A percentile compares a stretch with the other conserved stretches of the same genome.
phyloP scores from a whole-genome alignment of 2,113 vertebrate genomes.

The Melanerpes formicivorus region DNA sequence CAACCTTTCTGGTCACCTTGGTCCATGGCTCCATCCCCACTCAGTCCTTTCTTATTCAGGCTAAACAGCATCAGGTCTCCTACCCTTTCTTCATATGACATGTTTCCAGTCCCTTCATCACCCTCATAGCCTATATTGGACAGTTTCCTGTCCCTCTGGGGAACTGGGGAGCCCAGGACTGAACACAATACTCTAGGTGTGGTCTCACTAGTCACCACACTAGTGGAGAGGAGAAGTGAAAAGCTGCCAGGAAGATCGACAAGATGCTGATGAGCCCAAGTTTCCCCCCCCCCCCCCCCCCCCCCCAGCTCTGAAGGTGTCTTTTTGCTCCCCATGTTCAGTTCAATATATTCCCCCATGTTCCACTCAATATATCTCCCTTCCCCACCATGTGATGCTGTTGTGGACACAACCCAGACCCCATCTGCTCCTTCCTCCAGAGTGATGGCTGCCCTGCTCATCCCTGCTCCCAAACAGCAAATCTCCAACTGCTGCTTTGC shows the following conservation, averaged over 20 bases:
- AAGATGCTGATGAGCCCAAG: not conserved
- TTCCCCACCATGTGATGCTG: rapidly evolving
- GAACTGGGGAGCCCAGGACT: too few relatives aligned
- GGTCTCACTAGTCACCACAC: not conserved
- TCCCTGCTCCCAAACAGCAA: not conserved
- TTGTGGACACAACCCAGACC: not conserved
- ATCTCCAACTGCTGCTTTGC: not conserved
- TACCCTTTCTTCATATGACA: too few relatives aligned
- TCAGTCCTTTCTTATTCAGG: too few relatives aligned
- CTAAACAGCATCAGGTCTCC: too few relatives aligned
- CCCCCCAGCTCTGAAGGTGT: not conserved
- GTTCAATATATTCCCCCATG: rapidly evolving
- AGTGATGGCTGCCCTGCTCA: not conserved
- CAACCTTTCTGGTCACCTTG: too few relatives aligned
- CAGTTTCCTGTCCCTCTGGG: too few relatives aligned
- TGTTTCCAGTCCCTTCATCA: too few relatives aligned
- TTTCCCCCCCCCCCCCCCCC: not conserved
- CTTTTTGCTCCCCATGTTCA: not conserved
- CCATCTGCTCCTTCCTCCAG: not conserved
- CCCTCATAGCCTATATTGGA: too few relatives aligned
- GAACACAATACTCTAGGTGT: too few relatives aligned
- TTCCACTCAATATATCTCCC: too few relatives aligned
- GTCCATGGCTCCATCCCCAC: too few relatives aligned
- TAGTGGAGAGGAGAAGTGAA: not conserved
- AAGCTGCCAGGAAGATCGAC: not conserved